Evolutionary conservation across 2,797 vertebrate genomes (phyloP).

Genomic region (Ataeniobius toweri): DNA sequence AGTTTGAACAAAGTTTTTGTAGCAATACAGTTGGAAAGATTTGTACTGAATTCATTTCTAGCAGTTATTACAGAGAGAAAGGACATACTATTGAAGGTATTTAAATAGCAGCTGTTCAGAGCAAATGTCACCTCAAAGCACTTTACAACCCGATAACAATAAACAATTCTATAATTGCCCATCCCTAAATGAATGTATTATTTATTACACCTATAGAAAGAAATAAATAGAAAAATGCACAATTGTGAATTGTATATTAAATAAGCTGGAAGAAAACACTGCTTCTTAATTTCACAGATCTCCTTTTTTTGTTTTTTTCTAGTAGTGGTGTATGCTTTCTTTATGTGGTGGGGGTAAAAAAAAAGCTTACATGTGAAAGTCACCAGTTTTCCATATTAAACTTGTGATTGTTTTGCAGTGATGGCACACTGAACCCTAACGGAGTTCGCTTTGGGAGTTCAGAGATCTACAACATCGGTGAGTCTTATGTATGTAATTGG

Average conservation of each 20-base stretch:
- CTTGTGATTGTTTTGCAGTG: conserved; percentile 76
- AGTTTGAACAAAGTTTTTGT: background rate
- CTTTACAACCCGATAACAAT: background rate
- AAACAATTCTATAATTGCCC: background rate
- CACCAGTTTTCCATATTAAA: background rate
- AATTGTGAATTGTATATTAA: background rate
- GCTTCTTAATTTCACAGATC: background rate
- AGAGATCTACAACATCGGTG: conserved; percentile 98
- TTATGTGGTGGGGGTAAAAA: conserved; percentile 6
- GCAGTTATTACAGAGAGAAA: background rate
- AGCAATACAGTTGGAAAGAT: background rate
- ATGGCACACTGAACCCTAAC: conserved; percentile 95
- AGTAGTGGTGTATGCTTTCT: background rate
- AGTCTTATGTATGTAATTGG: conserved; percentile 34
- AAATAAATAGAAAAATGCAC: background rate
- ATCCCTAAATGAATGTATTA: background rate
- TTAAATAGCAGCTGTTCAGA: background rate
- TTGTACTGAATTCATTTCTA: background rate
- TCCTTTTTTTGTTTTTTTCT: background rate
- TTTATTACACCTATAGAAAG: background rate
- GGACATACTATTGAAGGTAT: background rate
- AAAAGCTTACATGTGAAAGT: conserved; percentile 1
- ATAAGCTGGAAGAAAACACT: background rate
- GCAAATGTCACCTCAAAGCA: background rate
- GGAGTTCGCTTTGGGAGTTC: conserved; percentile 97